phyloP scores from a whole-genome alignment of 2,113 vertebrate species.

The Miniopterus natalensis region DNA sequence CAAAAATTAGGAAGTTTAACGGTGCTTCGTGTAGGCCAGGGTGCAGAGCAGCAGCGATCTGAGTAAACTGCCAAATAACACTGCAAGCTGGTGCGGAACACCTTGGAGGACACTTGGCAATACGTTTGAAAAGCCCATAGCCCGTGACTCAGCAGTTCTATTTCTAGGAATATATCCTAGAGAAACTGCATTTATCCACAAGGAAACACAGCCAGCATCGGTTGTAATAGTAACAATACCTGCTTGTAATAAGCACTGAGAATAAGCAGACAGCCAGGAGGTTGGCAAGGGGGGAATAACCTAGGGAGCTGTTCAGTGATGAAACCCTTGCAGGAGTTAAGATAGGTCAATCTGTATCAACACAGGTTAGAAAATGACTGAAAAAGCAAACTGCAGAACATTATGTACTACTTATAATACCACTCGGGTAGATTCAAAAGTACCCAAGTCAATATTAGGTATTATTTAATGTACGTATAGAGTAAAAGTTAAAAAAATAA shows the following conservation, averaged over 20 bases:
- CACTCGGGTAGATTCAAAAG: neutral
- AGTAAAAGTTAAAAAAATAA: neutral
- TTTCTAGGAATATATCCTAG: constrained; percentile 40
- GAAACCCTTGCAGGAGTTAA: neutral
- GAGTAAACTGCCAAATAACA: neutral
- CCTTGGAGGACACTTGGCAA: constrained; percentile 6
- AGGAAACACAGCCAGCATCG: neutral
- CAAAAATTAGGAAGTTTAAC: neutral
- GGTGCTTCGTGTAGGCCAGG: neutral
- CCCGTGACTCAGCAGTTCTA: neutral
- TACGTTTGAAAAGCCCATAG: neutral
- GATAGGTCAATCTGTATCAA: neutral
- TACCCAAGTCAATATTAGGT: neutral
- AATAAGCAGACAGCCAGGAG: neutral
- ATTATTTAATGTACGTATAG: neutral
- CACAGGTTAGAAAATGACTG: neutral
- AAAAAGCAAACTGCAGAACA: neutral
- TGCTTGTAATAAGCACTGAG: neutral
- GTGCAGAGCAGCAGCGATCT: neutral
- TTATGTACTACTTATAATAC: neutral
- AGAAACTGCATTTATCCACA: neutral
- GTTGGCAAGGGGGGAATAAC: neutral
- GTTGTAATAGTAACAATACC: neutral
- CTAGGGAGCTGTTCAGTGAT: neutral
- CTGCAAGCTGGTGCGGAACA: neutral